phyloP scores from a whole-genome alignment of 2,113 vertebrate species.

The Tachuris rubrigastra region DNA sequence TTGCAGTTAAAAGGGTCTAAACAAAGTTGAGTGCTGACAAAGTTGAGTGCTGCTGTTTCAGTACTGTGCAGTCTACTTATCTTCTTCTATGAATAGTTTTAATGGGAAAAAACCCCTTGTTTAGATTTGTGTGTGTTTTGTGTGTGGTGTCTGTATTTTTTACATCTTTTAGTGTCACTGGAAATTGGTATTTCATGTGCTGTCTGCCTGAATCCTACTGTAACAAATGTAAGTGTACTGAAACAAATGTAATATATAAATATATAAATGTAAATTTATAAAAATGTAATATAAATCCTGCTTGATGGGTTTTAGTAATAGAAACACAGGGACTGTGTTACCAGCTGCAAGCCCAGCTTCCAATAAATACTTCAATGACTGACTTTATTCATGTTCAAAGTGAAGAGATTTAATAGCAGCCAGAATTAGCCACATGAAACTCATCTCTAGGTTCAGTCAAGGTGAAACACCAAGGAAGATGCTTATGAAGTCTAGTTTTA shows the following conservation, averaged over 20 bases:
- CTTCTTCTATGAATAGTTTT: background rate
- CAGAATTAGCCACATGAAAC: background rate
- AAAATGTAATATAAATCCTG: background rate
- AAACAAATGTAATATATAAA: background rate
- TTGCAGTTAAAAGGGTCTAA: background rate
- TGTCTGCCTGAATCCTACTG: background rate
- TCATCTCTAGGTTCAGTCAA: background rate
- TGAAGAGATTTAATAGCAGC: background rate
- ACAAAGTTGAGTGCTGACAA: background rate
- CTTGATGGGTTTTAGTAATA: background rate
- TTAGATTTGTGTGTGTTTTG: background rate
- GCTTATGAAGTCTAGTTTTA: background rate
- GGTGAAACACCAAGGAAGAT: background rate
- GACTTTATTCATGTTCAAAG: background rate
- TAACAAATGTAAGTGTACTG: background rate
- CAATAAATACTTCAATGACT: background rate
- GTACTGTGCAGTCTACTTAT: background rate
- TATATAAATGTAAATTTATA: background rate
- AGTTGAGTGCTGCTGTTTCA: background rate
- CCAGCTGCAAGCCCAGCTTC: background rate
- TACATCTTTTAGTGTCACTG: background rate
- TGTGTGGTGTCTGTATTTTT: background rate
- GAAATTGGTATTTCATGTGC: conserved; percentile 15
- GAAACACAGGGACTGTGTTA: background rate
- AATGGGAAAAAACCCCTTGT: background rate